Conservation (phyloP, 2,113 vertebrate genomes). For the Gallinago undulata region DNA sequence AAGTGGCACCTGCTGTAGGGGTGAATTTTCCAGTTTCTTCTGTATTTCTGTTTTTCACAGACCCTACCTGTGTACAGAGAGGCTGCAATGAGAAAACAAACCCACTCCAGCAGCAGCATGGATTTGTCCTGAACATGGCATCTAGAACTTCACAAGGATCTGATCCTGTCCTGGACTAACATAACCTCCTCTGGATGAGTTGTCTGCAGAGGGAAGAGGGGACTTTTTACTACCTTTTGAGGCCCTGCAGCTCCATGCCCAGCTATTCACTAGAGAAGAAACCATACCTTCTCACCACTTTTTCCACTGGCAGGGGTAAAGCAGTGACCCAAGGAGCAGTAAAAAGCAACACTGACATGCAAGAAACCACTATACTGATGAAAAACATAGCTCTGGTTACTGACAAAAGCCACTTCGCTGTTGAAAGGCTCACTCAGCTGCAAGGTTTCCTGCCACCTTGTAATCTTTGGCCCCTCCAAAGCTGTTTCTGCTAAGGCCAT, state of each 20-base stretch:
- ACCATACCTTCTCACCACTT: not conserved
- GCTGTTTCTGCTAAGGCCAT: not conserved
- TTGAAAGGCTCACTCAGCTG: not conserved
- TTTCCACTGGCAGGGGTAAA: accelerated
- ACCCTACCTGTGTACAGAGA: not conserved
- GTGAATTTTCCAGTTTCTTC: not conserved
- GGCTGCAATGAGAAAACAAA: not conserved
- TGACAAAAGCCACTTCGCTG: not conserved
- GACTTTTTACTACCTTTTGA: not conserved
- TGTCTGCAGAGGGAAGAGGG: not conserved
- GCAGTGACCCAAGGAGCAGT: not conserved
- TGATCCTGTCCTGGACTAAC: not conserved
- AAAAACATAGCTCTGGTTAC: not conserved
- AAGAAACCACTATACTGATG: not conserved
- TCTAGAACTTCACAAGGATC: not conserved
- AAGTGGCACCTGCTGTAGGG: not conserved
- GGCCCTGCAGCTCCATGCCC: accelerated
- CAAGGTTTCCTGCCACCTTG: not conserved
- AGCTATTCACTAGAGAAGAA: not conserved
- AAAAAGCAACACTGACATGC: not conserved
- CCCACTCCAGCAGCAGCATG: not conserved
- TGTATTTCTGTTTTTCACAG: not conserved
- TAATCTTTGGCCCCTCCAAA: not conserved
- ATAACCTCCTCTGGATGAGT: not conserved
- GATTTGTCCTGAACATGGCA: not conserved